phyloP scores from a whole-genome alignment of 1,140 invertebrate species.

The Camponotus vicinus region DNA sequence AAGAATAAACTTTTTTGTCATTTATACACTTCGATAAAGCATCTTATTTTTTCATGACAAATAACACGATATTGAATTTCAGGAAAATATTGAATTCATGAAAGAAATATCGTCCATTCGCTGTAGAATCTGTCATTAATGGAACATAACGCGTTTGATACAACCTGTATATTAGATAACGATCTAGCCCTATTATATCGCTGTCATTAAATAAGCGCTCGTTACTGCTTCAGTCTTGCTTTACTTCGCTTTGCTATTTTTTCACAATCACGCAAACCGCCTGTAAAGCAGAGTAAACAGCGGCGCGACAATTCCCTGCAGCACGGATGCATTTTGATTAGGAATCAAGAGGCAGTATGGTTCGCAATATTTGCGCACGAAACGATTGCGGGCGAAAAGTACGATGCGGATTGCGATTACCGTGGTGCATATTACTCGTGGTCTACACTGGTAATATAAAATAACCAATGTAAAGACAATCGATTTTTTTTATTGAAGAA shows the following conservation, averaged over 20 bases:
- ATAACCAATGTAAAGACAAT: background rate
- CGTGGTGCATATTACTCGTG: background rate
- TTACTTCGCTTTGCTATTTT: constrained; percentile 37
- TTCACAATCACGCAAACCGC: constrained; percentile 20
- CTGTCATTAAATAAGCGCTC: constrained; percentile 41
- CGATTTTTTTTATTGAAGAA: background rate
- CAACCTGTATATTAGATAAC: constrained; percentile 8
- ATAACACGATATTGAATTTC: background rate
- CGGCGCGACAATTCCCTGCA: constrained; percentile 28
- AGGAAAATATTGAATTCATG: background rate
- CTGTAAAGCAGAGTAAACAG: constrained; percentile 50
- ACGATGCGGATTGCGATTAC: constrained; percentile 42
- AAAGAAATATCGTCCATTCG: background rate
- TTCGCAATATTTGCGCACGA: constrained; percentile 56
- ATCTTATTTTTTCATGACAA: background rate
- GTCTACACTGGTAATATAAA: background rate
- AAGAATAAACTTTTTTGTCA: background rate
- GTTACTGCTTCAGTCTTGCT: constrained; percentile 45
- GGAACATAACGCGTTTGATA: constrained; percentile 1
- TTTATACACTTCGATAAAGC: background rate
- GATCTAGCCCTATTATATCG: constrained; percentile 12
- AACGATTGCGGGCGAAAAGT: constrained; percentile 48
- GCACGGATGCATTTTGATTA: constrained; percentile 55
- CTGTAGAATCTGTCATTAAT: constrained; percentile 4
- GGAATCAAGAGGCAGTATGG: constrained; percentile 47